Evolutionary conservation across 2,113 vertebrate genomes (phyloP).

Genomic region (Cardinalis cardinalis): DNA sequence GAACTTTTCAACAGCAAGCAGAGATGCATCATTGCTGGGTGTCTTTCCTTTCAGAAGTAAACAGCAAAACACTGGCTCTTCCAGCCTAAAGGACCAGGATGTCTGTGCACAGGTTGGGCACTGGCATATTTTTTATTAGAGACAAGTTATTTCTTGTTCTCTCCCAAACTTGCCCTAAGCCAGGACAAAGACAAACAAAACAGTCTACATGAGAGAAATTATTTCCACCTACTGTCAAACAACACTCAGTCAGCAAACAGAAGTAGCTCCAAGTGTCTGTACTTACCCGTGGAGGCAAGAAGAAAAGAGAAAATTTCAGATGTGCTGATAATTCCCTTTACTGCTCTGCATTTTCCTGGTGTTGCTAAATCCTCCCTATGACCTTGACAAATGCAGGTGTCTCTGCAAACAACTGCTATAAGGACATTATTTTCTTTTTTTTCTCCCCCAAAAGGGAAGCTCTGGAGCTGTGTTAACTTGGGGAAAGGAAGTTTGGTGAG

Average conservation of each 20-base stretch:
- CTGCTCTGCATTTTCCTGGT: neutral
- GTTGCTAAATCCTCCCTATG: neutral
- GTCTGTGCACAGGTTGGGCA: neutral
- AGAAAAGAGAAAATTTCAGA: neutral
- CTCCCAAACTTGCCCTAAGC: neutral
- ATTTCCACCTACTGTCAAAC: neutral
- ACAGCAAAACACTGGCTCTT: neutral
- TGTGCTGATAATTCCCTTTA: neutral
- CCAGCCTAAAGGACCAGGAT: neutral
- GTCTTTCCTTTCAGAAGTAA: neutral
- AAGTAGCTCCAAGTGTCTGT: neutral
- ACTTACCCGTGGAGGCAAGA: neutral
- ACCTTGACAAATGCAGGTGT: neutral
- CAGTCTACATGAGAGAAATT: neutral
- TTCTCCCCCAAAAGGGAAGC: neutral
- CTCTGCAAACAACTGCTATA: neutral
- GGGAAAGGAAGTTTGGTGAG: neutral
- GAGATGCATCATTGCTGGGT: neutral
- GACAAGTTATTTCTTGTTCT: neutral
- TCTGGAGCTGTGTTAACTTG: neutral
- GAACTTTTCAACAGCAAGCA: neutral
- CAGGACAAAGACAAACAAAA: neutral
- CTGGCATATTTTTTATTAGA: neutral
- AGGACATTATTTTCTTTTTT: neutral
- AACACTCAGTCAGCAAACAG: neutral